Base-by-base conservation (phyloP, 2,888 invertebrate species). In the Octodonta nipae region DNA sequence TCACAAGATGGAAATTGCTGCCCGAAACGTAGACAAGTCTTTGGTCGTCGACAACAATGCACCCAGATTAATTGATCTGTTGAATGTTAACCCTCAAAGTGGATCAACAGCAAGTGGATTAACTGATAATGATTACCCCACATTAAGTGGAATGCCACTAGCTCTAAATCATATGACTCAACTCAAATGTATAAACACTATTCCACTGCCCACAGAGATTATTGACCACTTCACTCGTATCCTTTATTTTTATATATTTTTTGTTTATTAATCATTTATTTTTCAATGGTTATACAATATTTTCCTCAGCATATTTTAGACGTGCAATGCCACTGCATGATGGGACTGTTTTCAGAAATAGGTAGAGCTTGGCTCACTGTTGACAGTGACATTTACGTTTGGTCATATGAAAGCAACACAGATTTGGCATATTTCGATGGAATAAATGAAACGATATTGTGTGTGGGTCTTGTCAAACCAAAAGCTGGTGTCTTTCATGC, bases 401-500 rank as follows among this genome's bases (percentile, higher is more conserved):
- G 98, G 98, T 86, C 91, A 14, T 96, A 91, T 65, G 91, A 93
- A 61, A 83, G 89, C 63, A 86, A 88, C 30, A 75, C 81, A 39
- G 96, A 98, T 68, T 78, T 96, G 14, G 92, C 95, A 1, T 96
- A 89, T 62, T 96, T 85, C 64, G 95, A 96, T 70, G 92, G 92
- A 1, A 68, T 96, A 1, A 85, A 80, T 45, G 92, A 95, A 60
- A 82, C 92, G 2, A 95, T 98, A 51, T 72, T 95, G 28, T 83
- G 87, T 58, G 92, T 95, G 33, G 92, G 88, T 2, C 64, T 98
- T 37, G 80, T 91, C 0, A 78, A 75, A 54, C 93, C 95, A 1
- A 92, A 86, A 60, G 61, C 75, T 17, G 84, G 82, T 36, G 86
- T 93, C 31, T 92, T 95, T 57, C 85, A 88, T 52, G 72, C 72